Evolutionary conservation across 2,113 vertebrate species (phyloP).

Genomic region (Pangasianodon gigas): DNA sequence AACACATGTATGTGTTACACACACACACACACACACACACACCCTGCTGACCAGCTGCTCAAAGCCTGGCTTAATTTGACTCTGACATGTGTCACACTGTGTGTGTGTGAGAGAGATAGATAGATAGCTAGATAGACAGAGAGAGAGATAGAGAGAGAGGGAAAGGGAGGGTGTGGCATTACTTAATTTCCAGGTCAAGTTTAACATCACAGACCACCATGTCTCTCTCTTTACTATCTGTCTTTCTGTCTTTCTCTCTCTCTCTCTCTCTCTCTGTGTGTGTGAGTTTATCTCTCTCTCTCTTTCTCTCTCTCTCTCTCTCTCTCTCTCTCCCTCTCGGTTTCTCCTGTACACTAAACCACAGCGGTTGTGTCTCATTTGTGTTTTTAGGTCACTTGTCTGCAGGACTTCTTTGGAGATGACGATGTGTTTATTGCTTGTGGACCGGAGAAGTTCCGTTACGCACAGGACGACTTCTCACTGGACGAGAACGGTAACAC

Average conservation of each 20-base stretch:
- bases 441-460: slow-evolving; percentile 97
- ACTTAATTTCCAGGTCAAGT: not conserved
- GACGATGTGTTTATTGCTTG: slow-evolving; percentile 98
- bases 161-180: not conserved
- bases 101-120: not conserved
- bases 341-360: not conserved
- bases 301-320: not conserved
- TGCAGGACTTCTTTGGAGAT: slow-evolving; percentile 98
- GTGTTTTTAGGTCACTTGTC: slow-evolving; percentile 86
- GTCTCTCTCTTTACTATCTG: not conserved
- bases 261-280: too few species aligned
- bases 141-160: too few species aligned
- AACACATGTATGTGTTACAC: slow-evolving; percentile 1
- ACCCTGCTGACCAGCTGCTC: slow-evolving; percentile 32
- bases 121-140: too few species aligned
- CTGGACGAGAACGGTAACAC: slow-evolving; percentile 92
- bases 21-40: slow-evolving; percentile 38
- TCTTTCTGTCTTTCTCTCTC: not conserved
- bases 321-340: not conserved
- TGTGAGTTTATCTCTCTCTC: not conserved
- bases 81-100: not conserved
- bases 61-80: slow-evolving; percentile 33
- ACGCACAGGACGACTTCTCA: slow-evolving; percentile 96
- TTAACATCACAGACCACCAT: not conserved
- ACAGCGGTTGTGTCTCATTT: not conserved